Percentiles rank a stretch among this genome's conserved stretches.
These are phyloP conservation scores for Azemiops feae DNA, from an alignment of 2,113 vertebrate genomes.

Conservation along the genomic window DNA sequence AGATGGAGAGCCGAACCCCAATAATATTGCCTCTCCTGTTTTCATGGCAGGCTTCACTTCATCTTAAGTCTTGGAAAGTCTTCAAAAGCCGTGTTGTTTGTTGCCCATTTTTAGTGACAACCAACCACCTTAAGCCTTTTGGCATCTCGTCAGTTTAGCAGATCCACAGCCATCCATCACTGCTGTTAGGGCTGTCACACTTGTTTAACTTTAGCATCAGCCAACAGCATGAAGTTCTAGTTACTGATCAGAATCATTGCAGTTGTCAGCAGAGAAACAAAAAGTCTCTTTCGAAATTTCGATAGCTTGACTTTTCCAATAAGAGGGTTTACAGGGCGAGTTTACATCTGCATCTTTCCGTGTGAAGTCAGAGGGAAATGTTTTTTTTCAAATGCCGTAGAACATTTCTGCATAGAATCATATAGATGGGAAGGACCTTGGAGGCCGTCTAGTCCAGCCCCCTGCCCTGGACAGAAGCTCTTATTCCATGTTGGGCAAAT, in stretches of 20 bases:
- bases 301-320: slow-evolving; percentile 28
- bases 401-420: background rate
- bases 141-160: slow-evolving; percentile 67
- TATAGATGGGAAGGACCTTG: background rate
- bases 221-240: slow-evolving; percentile 61
- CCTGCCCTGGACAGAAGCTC: background rate
- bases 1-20: slow-evolving; percentile 64
- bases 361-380: slow-evolving; percentile 9
- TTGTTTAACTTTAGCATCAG: slow-evolving; percentile 69
- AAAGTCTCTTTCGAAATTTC: slow-evolving; percentile 35
- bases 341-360: slow-evolving; percentile 6
- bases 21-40: slow-evolving; percentile 64
- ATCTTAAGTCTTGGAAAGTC: slow-evolving; percentile 62
- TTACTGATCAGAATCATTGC: slow-evolving; percentile 63
- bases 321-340: slow-evolving; percentile 1
- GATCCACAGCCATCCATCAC: slow-evolving; percentile 71
- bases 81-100: slow-evolving; percentile 63
- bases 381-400: background rate
- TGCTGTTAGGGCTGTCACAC: slow-evolving; percentile 69
- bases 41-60: slow-evolving; percentile 71
- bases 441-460: background rate
- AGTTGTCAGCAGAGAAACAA: slow-evolving; percentile 33
- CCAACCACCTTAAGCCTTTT: slow-evolving; percentile 61
- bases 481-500: too few species aligned
- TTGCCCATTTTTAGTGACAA: slow-evolving; percentile 73